Evolutionary conservation across 2,113 vertebrate genomes (phyloP).

Genomic region (Toxotes jaculatrix): DNA sequence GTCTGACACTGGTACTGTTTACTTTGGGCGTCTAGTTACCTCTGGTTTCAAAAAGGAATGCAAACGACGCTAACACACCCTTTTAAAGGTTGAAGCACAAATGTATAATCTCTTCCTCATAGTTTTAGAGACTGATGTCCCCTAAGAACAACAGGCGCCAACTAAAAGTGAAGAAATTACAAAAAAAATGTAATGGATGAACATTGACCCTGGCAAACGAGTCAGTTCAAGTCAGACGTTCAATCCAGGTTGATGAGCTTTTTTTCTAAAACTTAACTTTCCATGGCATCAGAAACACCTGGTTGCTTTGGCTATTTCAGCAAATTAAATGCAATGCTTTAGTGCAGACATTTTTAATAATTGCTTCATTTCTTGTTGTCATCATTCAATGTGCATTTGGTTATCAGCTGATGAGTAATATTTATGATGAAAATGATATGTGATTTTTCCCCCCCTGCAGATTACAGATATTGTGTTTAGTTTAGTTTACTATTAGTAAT

Average conservation of each 20-base stretch:
- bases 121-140: not conserved
- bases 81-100: not conserved
- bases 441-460: slow-evolving; percentile 68
- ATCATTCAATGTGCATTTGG: slow-evolving; percentile 81
- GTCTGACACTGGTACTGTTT: not conserved
- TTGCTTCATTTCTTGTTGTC: not conserved
- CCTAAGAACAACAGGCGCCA: not conserved
- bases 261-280: not conserved
- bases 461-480: slow-evolving; percentile 69
- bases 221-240: not conserved
- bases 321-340: slow-evolving; percentile 15
- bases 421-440: slow-evolving; percentile 74
- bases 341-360: slow-evolving; percentile 28
- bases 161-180: not conserved
- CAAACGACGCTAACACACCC: not conserved
- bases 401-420: slow-evolving; percentile 71
- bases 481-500: slow-evolving; percentile 59
- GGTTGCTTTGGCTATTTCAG: slow-evolving; percentile 46
- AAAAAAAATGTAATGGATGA: not conserved
- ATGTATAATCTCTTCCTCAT: not conserved
- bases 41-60: not conserved
- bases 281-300: slow-evolving; percentile 26
- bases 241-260: not conserved
- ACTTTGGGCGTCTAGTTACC: not conserved
- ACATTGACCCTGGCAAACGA: not conserved